phyloP scores from a whole-genome alignment of 2,888 invertebrate species.

The Conus canariensis region DNA sequence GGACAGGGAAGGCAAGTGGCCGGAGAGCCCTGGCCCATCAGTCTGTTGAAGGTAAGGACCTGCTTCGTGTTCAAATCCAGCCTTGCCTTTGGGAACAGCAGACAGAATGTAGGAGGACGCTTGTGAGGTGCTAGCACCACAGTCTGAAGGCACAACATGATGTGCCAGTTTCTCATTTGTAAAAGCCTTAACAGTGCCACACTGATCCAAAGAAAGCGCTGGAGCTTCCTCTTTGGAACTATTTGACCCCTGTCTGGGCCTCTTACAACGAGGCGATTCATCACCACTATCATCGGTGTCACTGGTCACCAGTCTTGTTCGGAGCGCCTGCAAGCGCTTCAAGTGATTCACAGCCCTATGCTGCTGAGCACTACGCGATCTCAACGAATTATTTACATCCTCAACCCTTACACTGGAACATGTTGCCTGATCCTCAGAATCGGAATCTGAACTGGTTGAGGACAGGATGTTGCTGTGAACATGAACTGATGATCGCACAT shows the following conservation, averaged over 20 bases:
- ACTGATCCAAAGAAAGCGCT: background rate
- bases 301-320: slow-evolving; percentile 59
- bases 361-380: slow-evolving; percentile 39
- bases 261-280: background rate
- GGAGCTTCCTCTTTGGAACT: slow-evolving; percentile 32
- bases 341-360: slow-evolving; percentile 50
- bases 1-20: background rate
- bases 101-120: background rate
- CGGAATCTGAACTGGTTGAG: slow-evolving; percentile 47
- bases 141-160: background rate
- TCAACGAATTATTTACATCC: slow-evolving; percentile 9
- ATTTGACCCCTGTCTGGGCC: slow-evolving; percentile 22
- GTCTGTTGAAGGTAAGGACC: slow-evolving; percentile 35
- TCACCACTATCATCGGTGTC: slow-evolving; percentile 52
- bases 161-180: slow-evolving; percentile 31
- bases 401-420: slow-evolving; percentile 34
- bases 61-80: slow-evolving; percentile 32
- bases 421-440: slow-evolving; percentile 40
- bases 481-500: slow-evolving; percentile 47
- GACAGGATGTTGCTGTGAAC: slow-evolving; percentile 35
- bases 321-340: slow-evolving; percentile 60
- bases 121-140: slow-evolving; percentile 25
- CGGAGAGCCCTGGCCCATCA: slow-evolving; percentile 13
- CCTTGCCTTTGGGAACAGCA: slow-evolving; percentile 4
- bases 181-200: slow-evolving; percentile 41